Base-by-base conservation (phyloP, 2,888 invertebrate genomes). In the Synergus laeviventris region DNA sequence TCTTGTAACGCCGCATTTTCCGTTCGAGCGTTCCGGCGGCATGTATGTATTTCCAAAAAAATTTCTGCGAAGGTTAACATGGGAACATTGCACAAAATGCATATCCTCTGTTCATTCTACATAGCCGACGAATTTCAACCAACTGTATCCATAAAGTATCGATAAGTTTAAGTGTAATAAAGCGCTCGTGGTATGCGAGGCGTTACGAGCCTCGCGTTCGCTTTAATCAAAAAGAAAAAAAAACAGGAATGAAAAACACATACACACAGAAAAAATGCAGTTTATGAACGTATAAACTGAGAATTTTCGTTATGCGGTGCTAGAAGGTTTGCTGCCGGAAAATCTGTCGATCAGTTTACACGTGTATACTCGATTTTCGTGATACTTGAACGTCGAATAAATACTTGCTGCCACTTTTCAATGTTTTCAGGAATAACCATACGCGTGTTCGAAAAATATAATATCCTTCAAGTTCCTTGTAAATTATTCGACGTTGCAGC, bases 51-150 rank as follows among this genome's bases (percentile, higher is more conserved):
- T 77, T 76, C 78, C 76, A 38, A 80, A 76, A 70, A 79, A 77
- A 74, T 76, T 82, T 76, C 78, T 77, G 77, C 60, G 75, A 79
- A 38, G 77, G 83, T 84, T 85, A 85, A 83, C 81, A 85, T 88
- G 87, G 89, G 88, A 89, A 89, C 88, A 88, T 87, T 87, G 88
- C 88, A 87, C 85, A 86, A 86, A 85, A 87, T 87, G 87, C 89
- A 90, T 89, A 90, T 90, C 88, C 86, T 88, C 84, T 85, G 86
- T 89, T 89, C 83, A 84, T 87, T 87, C 85, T 85, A 84, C 81
- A 83, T 83, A 85, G 85, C 79, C 79, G 83, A 84, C 77, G 78
- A 84, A 83, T 83, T 80, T 83, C 81, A 84, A 86, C 84, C 81
- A 80, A 85, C 78, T 82, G 83, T 86, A 84, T 84, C 81, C 81